Base-by-base conservation (phyloP, 2,888 invertebrate genomes). In the Colostygia pectinataria region DNA sequence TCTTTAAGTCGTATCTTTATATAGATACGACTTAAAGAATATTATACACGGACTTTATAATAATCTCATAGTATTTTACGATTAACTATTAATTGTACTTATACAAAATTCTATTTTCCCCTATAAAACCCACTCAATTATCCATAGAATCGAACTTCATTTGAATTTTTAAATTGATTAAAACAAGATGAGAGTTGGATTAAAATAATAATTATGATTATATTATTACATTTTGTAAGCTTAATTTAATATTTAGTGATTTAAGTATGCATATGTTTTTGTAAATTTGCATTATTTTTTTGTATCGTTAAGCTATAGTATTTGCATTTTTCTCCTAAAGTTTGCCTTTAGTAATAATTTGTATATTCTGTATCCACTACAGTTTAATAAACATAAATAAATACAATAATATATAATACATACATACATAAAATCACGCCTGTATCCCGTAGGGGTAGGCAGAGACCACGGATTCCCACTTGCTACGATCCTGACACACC, bases 21-120 rank as follows among this genome's bases (percentile, higher is more conserved):
- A n/a, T n/a, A n/a, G n/a, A n/a, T n/a, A n/a, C n/a, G n/a, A n/a
- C n/a, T n/a, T n/a, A n/a, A n/a, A n/a, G n/a, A n/a, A n/a, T 34
- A 63, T 66, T 67, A 70, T 61, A 66, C 61, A 54, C 59, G 63
- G 20, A 20, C 68, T 63, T 69, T 45, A 58, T 69, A 63, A 74
- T 74, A 71, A 70, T 74, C 69, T 68, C 62, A 67, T 73, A 70
- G 61, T 68, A 59, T 71, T 74, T 74, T 77, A 76, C 70, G 65
- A 72, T 76, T 71, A 68, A 68, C 70, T 68, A 75, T 77, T 77
- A 69, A 74, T 72, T 67, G 65, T 44, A 20, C 3, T 1, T 6
- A 54, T 48, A 45, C 48, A 42, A 49, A 46, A 50, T 53, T 53
- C 49, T 54, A 47, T 58, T 45, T 65, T 54, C 54, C 59, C 64